Base-by-base conservation (phyloP, 92 coral and sea anemone genomes). In the Parazoanthus swiftii region DNA sequence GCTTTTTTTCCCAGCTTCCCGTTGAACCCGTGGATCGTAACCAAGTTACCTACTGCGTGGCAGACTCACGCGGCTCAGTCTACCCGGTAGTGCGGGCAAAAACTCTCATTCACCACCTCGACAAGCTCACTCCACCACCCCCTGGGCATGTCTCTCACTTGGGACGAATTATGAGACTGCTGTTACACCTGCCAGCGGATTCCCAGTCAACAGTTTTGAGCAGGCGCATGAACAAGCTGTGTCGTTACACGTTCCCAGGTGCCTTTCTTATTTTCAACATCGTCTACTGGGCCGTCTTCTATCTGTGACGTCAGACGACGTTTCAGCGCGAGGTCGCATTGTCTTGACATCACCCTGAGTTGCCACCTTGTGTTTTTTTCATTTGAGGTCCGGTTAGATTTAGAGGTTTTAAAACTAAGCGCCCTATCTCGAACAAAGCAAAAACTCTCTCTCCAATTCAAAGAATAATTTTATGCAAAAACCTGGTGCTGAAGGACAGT, bases 51-150 rank as follows among this genome's bases (percentile, higher is more conserved):
- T 94, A 95, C 79, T 95, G 91, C 71, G 91, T 95, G 44, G 95
- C 98, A 13, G 98, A 95, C 83, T 91, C 94, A 16, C 94, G 93
- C 33, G 98, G 98, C 56, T 95, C 98, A 0, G 98, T 95, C 65
- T 95, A 95, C 89, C 98, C 98, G 51, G 94, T 95, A 87, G 91
- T 95, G 71, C 98, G 98, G 81, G 91, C 93, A 67, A 84, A 84
- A 7, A 84, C 87, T 48, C 87, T 84, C 4, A 35, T 84, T 84
- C 87, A 71, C 43, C 87, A 84, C 26, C 66, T 84, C 5, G 87
- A 84, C 43, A 72, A 84, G 35, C 29, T 84, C 13, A 37, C 66
- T 21, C 87, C 77, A 23, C 87, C 78, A 8, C 66, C 78, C 25
- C 51, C 26, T 33, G 15, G 71, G 4, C 43, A 18, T n/a, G 93